Evolutionary conservation across 2,797 vertebrate genomes (phyloP).

Genomic region (Paedocypris micromegethes): DNA sequence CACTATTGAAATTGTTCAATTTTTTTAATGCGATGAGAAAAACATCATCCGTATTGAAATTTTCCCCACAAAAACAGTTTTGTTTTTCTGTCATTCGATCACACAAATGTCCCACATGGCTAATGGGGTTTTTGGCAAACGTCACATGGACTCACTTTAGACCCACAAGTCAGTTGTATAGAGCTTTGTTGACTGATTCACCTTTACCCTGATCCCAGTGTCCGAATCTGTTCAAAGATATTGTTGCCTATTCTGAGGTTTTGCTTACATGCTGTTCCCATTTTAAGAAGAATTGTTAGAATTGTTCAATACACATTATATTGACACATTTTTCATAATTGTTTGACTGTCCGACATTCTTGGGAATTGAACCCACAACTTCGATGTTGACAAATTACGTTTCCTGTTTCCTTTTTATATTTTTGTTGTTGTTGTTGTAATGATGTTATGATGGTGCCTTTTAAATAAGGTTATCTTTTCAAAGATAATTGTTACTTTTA

Average conservation of each 20-base stretch:
- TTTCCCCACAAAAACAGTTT: not conserved
- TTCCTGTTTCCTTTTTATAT: no score
- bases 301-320: not conserved
- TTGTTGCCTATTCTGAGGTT: not conserved
- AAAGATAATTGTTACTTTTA: no score
- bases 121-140: conserved; percentile 7
- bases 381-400: no score
- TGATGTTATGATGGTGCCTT: no score
- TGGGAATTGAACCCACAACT: no score
- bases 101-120: not conserved
- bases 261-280: conserved; percentile 1
- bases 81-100: conserved; percentile 3
- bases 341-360: no score
- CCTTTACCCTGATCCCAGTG: not conserved
- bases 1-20: no score
- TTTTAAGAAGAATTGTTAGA: not conserved
- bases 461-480: no score
- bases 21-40: no score
- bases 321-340: no score
- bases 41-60: not conserved
- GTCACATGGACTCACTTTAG: not conserved
- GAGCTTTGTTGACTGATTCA: conserved; percentile 1
- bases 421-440: no score
- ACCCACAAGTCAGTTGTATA: not conserved
- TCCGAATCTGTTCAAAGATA: not conserved